Percentiles rank a stretch among this genome's conserved stretches.
Conservation (phyloP, 2,888 invertebrate species). For the Cotesia congregata region DNA sequence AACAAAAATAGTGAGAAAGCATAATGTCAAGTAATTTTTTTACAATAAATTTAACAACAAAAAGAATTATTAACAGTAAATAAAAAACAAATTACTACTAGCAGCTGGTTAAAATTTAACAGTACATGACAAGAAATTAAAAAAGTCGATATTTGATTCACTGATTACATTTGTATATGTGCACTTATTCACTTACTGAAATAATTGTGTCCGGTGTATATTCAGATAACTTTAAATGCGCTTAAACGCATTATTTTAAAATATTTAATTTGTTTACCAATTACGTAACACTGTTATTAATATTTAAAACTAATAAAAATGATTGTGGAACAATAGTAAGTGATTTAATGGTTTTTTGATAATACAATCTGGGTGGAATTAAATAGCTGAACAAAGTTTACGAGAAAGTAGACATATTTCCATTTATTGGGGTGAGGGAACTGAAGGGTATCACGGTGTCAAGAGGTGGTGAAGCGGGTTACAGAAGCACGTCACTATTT, state of each 20-base stretch:
- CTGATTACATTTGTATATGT: background rate
- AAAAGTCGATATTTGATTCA: background rate
- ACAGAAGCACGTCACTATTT: conserved; percentile 10
- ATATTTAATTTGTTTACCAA: background rate
- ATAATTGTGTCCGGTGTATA: background rate
- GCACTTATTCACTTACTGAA: background rate
- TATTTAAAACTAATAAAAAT: background rate
- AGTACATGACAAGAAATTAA: background rate
- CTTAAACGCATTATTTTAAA: background rate
- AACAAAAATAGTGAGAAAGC: conserved; percentile 46
- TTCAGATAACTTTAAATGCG: background rate
- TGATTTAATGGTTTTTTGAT: conserved; percentile 26
- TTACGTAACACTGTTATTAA: background rate
- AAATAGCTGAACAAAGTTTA: conserved; percentile 1
- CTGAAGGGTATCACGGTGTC: background rate
- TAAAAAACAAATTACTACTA: conserved; percentile 43
- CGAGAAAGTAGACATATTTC: conserved; percentile 3
- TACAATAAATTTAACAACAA: conserved; percentile 10
- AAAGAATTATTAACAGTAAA: background rate
- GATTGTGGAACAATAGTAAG: background rate
- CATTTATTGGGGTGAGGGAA: background rate
- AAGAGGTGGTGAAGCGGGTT: background rate
- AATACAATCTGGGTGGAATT: background rate
- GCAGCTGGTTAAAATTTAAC: conserved; percentile 33
- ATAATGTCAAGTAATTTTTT: conserved; percentile 24